Percentiles rank a stretch among this genome's conserved stretches.
phyloP scores from a whole-genome alignment of 2,888 invertebrate genomes.

The Allygus modestus region DNA sequence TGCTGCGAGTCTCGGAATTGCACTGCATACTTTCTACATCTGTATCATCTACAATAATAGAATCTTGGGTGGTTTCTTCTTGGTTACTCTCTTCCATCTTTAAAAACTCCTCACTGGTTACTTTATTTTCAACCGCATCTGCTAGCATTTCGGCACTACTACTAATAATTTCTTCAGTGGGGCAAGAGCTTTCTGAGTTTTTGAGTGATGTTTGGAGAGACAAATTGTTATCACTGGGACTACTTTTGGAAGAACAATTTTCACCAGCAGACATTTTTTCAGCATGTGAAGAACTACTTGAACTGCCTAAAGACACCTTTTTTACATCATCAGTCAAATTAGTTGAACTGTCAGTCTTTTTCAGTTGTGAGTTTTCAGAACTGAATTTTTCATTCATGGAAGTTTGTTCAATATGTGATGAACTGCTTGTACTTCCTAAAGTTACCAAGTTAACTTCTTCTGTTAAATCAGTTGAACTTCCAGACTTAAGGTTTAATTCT shows the following conservation, averaged over 20 bases:
- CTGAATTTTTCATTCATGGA: background rate
- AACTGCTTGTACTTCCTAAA: background rate
- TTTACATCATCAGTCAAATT: background rate
- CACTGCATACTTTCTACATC: slow-evolving; percentile 31
- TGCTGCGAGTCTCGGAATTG: slow-evolving; percentile 17
- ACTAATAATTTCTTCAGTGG: background rate
- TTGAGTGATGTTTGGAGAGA: background rate
- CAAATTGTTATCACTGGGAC: background rate
- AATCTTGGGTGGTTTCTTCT: background rate
- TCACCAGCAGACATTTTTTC: background rate
- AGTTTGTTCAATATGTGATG: background rate
- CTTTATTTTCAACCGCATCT: background rate
- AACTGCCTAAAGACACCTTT: background rate
- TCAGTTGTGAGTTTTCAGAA: background rate
- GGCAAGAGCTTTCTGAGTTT: background rate
- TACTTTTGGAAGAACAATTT: no score
- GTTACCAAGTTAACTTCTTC: background rate
- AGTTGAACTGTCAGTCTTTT: background rate
- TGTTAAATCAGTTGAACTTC: background rate
- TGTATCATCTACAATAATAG: background rate
- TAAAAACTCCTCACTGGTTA: background rate
- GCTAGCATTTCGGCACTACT: background rate
- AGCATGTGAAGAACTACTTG: background rate
- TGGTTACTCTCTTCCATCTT: slow-evolving; percentile 13
- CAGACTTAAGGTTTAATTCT: background rate